A percentile compares a stretch with the other conserved stretches of the same genome.
phyloP scores from a whole-genome alignment of 2,888 invertebrate genomes.

The Scaeva pyrastri region DNA sequence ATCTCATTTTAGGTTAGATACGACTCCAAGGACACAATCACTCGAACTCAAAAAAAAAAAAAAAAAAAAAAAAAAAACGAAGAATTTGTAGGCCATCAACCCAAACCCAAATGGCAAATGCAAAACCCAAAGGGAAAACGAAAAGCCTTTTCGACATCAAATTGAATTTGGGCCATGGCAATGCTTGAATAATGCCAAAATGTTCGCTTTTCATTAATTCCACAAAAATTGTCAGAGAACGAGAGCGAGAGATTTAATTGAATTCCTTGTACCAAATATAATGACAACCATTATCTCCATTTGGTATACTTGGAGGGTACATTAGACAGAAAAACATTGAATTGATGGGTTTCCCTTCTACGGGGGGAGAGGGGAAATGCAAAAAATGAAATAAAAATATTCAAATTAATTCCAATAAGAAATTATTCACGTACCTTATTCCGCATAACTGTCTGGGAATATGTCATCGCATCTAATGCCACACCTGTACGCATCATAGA shows the following conservation, averaged over 20 bases:
- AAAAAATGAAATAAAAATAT: neutral
- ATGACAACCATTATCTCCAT: too few species aligned
- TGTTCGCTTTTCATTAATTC: too few species aligned
- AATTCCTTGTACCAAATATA: too few species aligned
- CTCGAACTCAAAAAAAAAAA: neutral
- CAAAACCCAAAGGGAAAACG: neutral
- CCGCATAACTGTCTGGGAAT: constrained; percentile 34
- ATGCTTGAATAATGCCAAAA: too few species aligned
- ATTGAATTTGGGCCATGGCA: too few species aligned
- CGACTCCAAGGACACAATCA: neutral
- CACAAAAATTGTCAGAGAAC: too few species aligned
- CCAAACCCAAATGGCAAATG: neutral
- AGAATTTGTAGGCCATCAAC: too few species aligned
- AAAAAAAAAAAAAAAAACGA: too few species aligned
- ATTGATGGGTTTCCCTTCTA: neutral
- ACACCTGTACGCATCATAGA: constrained; percentile 32
- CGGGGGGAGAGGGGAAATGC: too few species aligned
- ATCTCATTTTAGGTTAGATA: neutral
- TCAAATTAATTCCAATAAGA: neutral
- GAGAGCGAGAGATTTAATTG: too few species aligned
- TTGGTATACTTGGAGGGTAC: too few species aligned
- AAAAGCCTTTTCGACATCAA: too few species aligned
- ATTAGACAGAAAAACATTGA: neutral
- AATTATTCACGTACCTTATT: constrained; percentile 46
- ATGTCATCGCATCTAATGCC: constrained; percentile 25